Percentiles rank a stretch among this genome's conserved stretches.
phyloP scores from a whole-genome alignment of 2,888 invertebrate species.

The Eulithis testata region DNA sequence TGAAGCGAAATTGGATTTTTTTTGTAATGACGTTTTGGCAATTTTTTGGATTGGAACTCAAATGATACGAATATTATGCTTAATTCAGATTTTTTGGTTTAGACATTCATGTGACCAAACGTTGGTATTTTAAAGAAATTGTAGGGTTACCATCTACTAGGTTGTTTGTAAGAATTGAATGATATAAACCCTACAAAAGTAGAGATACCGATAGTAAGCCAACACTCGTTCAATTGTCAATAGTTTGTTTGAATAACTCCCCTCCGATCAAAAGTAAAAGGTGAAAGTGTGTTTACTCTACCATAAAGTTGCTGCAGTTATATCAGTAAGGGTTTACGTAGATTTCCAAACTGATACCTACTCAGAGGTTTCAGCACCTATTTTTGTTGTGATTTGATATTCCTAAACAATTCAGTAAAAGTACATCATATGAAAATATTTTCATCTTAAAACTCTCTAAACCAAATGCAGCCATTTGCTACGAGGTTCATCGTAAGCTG shows the following conservation, averaged over 20 bases:
- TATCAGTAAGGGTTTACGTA: no score
- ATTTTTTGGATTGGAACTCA: neutral
- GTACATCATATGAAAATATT: no score
- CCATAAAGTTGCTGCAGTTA: constrained; percentile 17
- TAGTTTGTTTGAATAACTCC: constrained; percentile 60
- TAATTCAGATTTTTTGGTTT: neutral
- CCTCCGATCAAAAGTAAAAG: constrained; percentile 43
- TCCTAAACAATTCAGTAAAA: no score
- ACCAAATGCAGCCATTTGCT: no score
- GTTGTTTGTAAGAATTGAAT: neutral
- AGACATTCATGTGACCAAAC: no score
- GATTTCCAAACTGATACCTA: no score
- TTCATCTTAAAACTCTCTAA: no score
- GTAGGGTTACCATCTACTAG: neutral
- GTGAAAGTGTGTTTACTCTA: constrained; percentile 24
- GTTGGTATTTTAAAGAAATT: neutral
- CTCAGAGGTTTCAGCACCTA: no score
- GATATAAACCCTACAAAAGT: constrained; percentile 48
- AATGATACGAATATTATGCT: neutral
- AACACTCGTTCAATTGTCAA: constrained; percentile 70
- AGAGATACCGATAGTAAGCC: constrained; percentile 62
- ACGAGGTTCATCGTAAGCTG: no score
- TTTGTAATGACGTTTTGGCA: neutral
- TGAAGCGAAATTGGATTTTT: constrained; percentile 1
- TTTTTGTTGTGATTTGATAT: no score